Conservation (phyloP, 2,888 invertebrate species). For the Choristoneura rosaceana region DNA sequence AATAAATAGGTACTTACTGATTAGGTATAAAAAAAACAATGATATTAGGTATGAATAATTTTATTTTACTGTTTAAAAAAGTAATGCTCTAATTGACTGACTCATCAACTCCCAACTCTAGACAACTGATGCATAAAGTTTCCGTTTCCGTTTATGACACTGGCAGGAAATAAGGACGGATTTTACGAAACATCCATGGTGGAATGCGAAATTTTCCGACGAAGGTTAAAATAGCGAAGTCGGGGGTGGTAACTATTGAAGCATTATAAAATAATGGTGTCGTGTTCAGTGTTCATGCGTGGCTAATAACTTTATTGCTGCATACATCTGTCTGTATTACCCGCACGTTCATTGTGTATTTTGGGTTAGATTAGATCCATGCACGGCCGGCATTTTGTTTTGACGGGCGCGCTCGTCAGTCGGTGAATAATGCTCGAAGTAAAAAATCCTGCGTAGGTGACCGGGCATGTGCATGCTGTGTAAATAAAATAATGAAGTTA, state of each 20-base stretch:
- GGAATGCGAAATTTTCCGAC: too few species aligned
- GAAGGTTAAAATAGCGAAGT: too few species aligned
- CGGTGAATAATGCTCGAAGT: constrained; percentile 12
- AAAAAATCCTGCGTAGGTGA: constrained; percentile 28
- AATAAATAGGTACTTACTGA: not conserved
- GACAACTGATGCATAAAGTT: too few species aligned
- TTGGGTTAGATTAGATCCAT: constrained; percentile 21
- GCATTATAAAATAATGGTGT: too few species aligned
- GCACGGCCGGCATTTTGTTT: constrained; percentile 26
- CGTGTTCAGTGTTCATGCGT: constrained; percentile 3
- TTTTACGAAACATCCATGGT: too few species aligned
- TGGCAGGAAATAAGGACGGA: too few species aligned
- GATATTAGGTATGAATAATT: not conserved
- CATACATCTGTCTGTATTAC: constrained; percentile 8
- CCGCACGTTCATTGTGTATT: constrained; percentile 17
- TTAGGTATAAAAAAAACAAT: not conserved
- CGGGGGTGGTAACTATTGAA: too few species aligned
- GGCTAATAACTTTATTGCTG: constrained; percentile 11
- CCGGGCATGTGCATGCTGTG: constrained; percentile 18
- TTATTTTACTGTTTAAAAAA: too few species aligned
- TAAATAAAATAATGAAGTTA: not conserved
- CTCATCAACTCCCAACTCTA: too few species aligned
- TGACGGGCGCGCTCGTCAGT: constrained; percentile 19
- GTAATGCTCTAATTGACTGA: too few species aligned
- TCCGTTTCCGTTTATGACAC: too few species aligned